Percentiles rank a stretch among this genome's conserved stretches.
These are phyloP conservation scores for Disparrhopalites patrizii DNA, from an alignment of 2,888 invertebrate species.

Conservation along the genomic window DNA sequence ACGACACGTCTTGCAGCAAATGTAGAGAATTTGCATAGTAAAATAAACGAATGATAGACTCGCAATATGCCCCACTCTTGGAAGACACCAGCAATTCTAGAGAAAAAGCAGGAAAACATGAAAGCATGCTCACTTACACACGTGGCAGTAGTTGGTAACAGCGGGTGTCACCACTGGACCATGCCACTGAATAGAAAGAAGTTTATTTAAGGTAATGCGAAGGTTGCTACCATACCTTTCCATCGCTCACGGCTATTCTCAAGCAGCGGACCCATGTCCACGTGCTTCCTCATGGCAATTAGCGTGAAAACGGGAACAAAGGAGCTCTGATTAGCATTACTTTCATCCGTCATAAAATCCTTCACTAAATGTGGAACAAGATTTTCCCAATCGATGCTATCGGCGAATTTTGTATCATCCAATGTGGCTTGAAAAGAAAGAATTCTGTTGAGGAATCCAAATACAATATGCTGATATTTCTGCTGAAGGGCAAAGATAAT, in stretches of 20 bases:
- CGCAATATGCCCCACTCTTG: no score
- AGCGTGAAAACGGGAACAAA: conserved; percentile 7
- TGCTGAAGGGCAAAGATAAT: conserved; percentile 1
- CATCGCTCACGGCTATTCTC: no score
- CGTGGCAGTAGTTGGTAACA: not conserved
- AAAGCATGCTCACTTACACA: not conserved
- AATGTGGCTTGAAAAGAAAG: not conserved
- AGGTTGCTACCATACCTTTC: no score
- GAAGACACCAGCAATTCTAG: no score
- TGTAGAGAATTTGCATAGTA: no score
- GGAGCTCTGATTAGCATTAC: not conserved
- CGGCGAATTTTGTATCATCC: not conserved
- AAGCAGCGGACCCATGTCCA: no score
- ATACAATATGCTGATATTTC: not conserved
- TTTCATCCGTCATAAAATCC: not conserved
- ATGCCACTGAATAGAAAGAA: no score
- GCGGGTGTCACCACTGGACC: no score
- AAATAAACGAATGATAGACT: no score
- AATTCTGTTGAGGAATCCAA: not conserved
- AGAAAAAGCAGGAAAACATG: no score
- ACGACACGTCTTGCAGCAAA: no score
- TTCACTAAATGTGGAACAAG: not conserved
- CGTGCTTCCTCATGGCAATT: conserved; percentile 24
- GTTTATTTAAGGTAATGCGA: no score
- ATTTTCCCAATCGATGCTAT: not conserved